Percentiles rank a stretch among this genome's conserved stretches.
These are phyloP conservation scores for Dromas ardeola DNA, from an alignment of 2,113 vertebrate species.

Conservation along the genomic window DNA sequence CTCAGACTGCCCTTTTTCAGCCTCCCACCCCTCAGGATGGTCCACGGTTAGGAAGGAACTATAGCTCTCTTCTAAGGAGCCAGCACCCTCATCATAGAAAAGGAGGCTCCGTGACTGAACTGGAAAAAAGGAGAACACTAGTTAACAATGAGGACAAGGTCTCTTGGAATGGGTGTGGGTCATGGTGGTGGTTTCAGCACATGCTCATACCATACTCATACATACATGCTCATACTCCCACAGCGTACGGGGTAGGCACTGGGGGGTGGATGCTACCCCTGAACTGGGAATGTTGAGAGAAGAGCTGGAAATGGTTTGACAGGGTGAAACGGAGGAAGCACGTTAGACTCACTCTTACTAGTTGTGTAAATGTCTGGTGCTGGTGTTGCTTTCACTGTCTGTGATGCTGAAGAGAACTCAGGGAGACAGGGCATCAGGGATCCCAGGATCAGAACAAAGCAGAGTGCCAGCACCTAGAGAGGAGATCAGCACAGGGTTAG, in stretches of 20 bases:
- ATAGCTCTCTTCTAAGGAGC: conserved; percentile 84
- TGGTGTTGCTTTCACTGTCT: conserved; percentile 85
- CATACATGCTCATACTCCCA: too few relatives aligned
- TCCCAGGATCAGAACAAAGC: conserved; percentile 95
- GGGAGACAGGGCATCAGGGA: conserved; percentile 92
- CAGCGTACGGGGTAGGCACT: not conserved
- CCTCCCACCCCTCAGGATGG: conserved; percentile 81
- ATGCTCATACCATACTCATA: not conserved
- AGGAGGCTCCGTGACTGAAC: conserved; percentile 96
- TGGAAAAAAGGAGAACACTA: conserved; percentile 59
- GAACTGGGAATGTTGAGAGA: accelerated
- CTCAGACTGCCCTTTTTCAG: conserved; percentile 67
- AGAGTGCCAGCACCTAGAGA: conserved; percentile 90
- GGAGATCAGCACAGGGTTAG: not conserved
- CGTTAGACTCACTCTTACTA: conserved; percentile 86
- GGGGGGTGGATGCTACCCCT: not conserved
- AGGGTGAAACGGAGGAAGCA: not conserved
- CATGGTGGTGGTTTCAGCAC: not conserved
- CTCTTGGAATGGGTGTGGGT: not conserved
- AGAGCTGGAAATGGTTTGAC: not conserved
- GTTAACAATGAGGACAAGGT: not conserved
- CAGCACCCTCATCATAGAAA: conserved; percentile 89
- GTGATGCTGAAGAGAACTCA: conserved; percentile 86
- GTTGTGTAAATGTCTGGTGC: conserved; percentile 87
- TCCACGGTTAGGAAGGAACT: conserved; percentile 80